Conservation (phyloP, 2,888 invertebrate species). For the Drosophila austrosaltans region DNA sequence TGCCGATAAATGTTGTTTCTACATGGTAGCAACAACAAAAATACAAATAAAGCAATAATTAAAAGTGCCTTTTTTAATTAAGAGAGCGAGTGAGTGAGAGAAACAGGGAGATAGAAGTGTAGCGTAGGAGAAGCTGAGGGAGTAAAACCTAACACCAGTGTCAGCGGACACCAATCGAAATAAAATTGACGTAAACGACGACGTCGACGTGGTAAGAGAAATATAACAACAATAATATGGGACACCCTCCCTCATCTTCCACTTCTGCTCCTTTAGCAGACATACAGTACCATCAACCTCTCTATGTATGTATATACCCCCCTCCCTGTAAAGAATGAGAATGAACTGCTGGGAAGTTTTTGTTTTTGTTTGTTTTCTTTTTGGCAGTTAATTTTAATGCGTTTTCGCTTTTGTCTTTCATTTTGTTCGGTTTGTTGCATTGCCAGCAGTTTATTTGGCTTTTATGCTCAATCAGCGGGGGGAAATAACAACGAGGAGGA, state of each 20-base stretch:
- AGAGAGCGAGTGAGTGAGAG: slow-evolving; percentile 30
- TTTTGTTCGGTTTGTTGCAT: slow-evolving; percentile 23
- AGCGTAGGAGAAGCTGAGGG: slow-evolving; percentile 28
- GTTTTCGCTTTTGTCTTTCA: slow-evolving; percentile 66
- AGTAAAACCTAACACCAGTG: slow-evolving; percentile 14
- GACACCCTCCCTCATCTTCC: not conserved
- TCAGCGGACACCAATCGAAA: slow-evolving; percentile 60
- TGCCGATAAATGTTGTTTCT: slow-evolving; percentile 20
- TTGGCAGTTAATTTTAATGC: slow-evolving; percentile 74
- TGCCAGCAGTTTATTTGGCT: slow-evolving; percentile 55
- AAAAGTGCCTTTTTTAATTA: slow-evolving; percentile 76
- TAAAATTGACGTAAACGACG: slow-evolving; percentile 67
- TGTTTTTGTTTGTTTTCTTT: slow-evolving; percentile 57
- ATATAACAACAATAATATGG: slow-evolving; percentile 32
- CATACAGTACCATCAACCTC: too few relatives aligned
- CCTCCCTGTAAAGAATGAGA: not conserved
- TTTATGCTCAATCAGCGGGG: slow-evolving; percentile 49
- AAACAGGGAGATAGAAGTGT: slow-evolving; percentile 33
- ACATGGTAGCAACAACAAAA: slow-evolving; percentile 22
- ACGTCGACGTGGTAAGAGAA: slow-evolving; percentile 65
- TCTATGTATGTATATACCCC: not conserved
- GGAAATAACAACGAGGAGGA: slow-evolving; percentile 4
- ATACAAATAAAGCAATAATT: slow-evolving; percentile 69
- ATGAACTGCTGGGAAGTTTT: slow-evolving; percentile 23
- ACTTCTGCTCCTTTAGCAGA: not conserved